Percentiles rank a stretch among this genome's conserved stretches.
Evolutionary conservation across 2,888 invertebrate species (phyloP).

Genomic region (Saturnia japonica): DNA sequence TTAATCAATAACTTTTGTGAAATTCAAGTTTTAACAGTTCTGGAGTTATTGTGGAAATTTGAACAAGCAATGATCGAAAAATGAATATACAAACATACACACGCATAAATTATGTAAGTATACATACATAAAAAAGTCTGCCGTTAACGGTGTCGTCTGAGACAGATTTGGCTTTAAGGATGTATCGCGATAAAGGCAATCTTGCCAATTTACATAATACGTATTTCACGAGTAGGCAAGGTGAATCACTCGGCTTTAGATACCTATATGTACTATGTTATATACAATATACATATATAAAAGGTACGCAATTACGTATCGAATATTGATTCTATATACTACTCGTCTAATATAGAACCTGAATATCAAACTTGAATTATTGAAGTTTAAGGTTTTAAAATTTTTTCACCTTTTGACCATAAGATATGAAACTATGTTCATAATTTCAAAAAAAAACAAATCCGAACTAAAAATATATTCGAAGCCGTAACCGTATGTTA

Average conservation of each 20-base stretch:
- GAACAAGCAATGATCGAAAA: neutral
- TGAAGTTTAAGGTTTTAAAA: too few species aligned
- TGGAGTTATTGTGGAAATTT: too few species aligned
- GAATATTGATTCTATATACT: neutral
- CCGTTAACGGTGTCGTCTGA: constrained; percentile 37
- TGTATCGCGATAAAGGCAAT: constrained; percentile 55
- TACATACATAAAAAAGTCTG: constrained; percentile 31
- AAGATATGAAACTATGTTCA: neutral
- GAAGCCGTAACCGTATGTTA: too few species aligned
- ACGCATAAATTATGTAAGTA: too few species aligned
- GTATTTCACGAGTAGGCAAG: constrained; percentile 25
- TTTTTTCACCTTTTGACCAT: too few species aligned
- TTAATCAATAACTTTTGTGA: too few species aligned
- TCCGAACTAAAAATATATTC: too few species aligned
- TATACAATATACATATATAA: constrained; percentile 16
- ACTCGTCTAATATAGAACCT: neutral
- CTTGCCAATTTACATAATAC: constrained; percentile 59
- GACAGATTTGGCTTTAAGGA: constrained; percentile 41
- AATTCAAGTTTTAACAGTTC: too few species aligned
- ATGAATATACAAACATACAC: constrained; percentile 7
- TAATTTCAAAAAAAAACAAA: too few species aligned
- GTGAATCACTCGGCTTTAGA: constrained; percentile 15
- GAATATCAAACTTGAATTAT: too few species aligned
- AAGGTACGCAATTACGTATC: neutral
- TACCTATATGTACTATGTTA: neutral